Evolutionary conservation across 2,888 invertebrate species (phyloP).

Genomic region (Meteorus colon): DNA sequence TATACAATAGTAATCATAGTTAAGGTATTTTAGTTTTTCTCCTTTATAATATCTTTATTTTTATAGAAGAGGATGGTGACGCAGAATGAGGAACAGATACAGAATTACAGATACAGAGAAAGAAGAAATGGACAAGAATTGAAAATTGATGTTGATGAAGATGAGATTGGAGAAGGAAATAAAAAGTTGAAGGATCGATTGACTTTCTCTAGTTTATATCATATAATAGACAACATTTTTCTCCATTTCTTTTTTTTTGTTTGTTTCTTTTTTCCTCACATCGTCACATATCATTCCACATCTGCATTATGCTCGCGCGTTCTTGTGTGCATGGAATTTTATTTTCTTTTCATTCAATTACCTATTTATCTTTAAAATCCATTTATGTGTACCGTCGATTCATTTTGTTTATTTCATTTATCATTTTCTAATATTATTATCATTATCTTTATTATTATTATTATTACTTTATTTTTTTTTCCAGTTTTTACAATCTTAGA

Average conservation of each 20-base stretch:
- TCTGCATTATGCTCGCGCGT: background rate
- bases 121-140: conserved; percentile 7
- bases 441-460: conserved; percentile 34
- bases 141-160: conserved; percentile 38
- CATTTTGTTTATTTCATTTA: conserved; percentile 34
- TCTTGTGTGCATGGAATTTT: conserved; percentile 25
- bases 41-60: conserved; percentile 68
- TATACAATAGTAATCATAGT: conserved; percentile 73
- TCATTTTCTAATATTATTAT: conserved; percentile 29
- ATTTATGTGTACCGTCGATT: conserved; percentile 42
- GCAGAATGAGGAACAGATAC: conserved; percentile 1
- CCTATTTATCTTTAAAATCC: conserved; percentile 40
- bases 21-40: conserved; percentile 72
- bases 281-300: background rate
- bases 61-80: conserved; percentile 58
- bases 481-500: conserved; percentile 69
- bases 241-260: conserved; percentile 35
- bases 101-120: background rate
- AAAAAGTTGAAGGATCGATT: conserved; percentile 25
- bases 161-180: conserved; percentile 20
- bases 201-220: conserved; percentile 50
- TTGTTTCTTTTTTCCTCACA: too few relatives aligned
- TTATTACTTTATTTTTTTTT: conserved; percentile 43
- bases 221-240: conserved; percentile 52
- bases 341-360: conserved; percentile 32